Percentiles rank a stretch among this genome's conserved stretches.
Conservation (phyloP, 2,888 invertebrate species). For the Prenolepis imparis region DNA sequence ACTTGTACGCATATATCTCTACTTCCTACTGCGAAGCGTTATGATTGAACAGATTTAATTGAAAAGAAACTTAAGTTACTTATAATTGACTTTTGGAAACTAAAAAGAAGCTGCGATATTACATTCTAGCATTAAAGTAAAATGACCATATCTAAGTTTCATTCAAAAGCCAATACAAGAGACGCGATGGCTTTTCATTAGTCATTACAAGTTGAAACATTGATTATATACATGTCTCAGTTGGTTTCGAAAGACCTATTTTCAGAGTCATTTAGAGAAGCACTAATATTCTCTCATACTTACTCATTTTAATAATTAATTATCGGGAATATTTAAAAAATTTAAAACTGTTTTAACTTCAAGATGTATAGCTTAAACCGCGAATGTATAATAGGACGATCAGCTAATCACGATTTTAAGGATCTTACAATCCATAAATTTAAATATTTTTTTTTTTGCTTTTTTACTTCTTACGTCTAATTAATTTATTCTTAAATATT, state of each 20-base stretch:
- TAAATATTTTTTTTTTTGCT: not conserved
- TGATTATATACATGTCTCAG: not conserved
- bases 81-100: not conserved
- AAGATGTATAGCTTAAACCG: not conserved
- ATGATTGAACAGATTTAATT: not conserved
- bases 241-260: not conserved
- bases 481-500: not conserved
- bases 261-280: not conserved
- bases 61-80: not conserved
- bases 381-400: not conserved
- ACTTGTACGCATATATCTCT: not conserved
- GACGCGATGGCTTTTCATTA: not conserved
- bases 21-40: not conserved
- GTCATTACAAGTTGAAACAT: conserved; percentile 1
- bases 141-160: not conserved
- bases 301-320: not conserved
- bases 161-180: not conserved
- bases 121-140: conserved; percentile 1
- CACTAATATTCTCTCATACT: not conserved
- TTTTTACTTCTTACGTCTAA: not conserved
- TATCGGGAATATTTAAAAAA: not conserved
- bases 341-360: not conserved
- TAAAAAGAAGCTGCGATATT: not conserved
- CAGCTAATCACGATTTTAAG: not conserved
- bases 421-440: not conserved